Conservation (phyloP, 2,797 vertebrate species). For the Sarcophilus harrisii region DNA sequence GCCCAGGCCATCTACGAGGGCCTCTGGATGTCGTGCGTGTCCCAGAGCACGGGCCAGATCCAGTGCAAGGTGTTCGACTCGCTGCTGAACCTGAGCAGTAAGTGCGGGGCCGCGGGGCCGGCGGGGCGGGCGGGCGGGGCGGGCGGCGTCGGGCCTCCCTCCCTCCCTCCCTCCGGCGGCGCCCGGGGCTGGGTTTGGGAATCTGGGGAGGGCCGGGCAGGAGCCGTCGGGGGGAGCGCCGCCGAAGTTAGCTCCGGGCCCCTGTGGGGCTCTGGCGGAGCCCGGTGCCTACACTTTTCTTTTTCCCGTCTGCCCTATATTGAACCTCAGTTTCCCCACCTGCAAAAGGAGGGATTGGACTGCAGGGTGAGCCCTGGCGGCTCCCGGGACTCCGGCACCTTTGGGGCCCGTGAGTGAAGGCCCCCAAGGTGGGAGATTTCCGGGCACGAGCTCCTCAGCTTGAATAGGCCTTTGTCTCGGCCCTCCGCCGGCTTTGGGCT, state of each 20-base stretch:
- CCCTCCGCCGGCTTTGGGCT: not conserved
- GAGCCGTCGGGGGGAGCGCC: not conserved
- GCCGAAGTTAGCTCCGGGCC: not conserved
- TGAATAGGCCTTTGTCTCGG: not conserved
- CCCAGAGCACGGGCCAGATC: slow-evolving; percentile 94
- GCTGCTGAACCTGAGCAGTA: slow-evolving; percentile 88
- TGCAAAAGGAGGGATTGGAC: not conserved
- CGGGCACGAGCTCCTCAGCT: not conserved
- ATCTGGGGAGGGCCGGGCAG: not conserved
- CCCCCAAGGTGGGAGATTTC: not conserved
- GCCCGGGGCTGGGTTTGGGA: not conserved
- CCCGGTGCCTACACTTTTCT: not conserved
- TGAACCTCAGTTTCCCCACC: not conserved
- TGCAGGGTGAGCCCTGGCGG: too few relatives aligned
- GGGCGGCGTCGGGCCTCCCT: accelerated
- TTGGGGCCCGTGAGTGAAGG: not conserved
- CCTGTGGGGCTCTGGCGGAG: not conserved
- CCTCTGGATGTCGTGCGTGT: slow-evolving; percentile 96
- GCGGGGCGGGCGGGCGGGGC: accelerated
- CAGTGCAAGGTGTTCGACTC: slow-evolving; percentile 97
- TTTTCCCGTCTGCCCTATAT: accelerated
- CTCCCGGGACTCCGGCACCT: not conserved
- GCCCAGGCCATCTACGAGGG: slow-evolving; percentile 95
- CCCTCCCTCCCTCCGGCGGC: not conserved
- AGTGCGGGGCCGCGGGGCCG: slow-evolving; percentile 61